A percentile compares a stretch with the other conserved stretches of the same genome.
Evolutionary conservation across 2,797 vertebrate species (phyloP).

Genomic region (Columba guinea): DNA sequence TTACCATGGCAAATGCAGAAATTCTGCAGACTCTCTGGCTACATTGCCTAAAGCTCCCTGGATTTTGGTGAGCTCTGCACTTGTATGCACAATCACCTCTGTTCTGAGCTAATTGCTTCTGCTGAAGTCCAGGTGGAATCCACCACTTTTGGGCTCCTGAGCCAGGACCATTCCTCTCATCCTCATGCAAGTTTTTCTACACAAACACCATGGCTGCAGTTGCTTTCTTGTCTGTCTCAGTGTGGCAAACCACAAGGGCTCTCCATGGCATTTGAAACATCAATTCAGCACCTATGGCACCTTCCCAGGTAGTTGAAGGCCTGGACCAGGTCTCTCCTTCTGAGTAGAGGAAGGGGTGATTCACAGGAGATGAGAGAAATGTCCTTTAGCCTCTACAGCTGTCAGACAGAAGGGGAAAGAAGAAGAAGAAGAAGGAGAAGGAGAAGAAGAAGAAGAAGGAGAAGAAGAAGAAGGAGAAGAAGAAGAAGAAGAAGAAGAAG

Average conservation of each 20-base stretch:
- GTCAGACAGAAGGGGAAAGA: background rate
- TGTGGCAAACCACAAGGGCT: background rate
- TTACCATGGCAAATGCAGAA: background rate
- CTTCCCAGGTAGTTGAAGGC: background rate
- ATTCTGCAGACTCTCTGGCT: background rate
- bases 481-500: background rate
- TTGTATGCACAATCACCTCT: background rate
- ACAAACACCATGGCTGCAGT: background rate
- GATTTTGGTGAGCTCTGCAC: background rate
- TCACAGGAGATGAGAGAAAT: background rate
- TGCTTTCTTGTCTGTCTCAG: background rate
- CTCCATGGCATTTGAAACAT: background rate
- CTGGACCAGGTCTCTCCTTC: background rate
- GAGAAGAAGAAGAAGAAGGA: too few relatives aligned
- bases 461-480: background rate
- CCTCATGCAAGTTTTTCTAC: background rate
- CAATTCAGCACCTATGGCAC: background rate
- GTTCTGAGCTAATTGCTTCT: background rate
- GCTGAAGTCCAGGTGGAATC: background rate
- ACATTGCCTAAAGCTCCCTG: background rate
- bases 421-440: too few relatives aligned
- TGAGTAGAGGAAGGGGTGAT: background rate
- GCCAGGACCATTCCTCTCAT: background rate
- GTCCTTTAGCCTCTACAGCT: background rate
- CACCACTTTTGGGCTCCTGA: background rate